These are phyloP conservation scores for Rhagologus leucostigma DNA, from an alignment of 2,113 vertebrate genomes.

Conservation along the genomic window DNA sequence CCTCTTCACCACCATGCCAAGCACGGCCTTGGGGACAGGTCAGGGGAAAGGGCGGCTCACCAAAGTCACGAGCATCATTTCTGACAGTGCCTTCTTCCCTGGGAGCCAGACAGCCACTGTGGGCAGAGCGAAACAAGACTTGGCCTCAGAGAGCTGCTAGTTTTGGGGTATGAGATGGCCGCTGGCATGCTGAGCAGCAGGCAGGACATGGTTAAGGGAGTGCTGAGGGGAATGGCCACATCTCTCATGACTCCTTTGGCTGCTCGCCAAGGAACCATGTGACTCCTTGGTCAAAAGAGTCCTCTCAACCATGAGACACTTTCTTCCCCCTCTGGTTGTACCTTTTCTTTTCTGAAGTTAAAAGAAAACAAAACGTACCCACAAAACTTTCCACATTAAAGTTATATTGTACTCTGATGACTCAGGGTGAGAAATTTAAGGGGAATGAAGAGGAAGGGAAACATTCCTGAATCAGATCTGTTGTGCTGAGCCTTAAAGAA, in stretches of 20 bases:
- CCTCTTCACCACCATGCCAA: background rate
- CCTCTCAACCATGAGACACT: constrained; percentile 60
- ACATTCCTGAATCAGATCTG: constrained; percentile 35
- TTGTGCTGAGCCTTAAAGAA: constrained; percentile 21
- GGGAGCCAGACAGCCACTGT: background rate
- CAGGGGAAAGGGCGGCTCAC: background rate
- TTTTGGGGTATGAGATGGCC: fast-evolving
- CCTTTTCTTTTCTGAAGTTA: constrained; percentile 51
- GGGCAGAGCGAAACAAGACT: fast-evolving
- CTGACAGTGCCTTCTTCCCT: background rate
- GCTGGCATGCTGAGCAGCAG: background rate
- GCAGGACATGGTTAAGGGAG: constrained; percentile 50
- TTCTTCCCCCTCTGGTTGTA: background rate
- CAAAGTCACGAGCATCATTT: fast-evolving
- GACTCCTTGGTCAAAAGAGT: constrained; percentile 59
- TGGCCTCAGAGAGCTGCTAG: background rate
- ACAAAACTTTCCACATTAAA: constrained; percentile 48
- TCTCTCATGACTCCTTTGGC: constrained; percentile 61
- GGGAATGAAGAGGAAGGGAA: constrained; percentile 15
- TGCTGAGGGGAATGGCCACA: background rate
- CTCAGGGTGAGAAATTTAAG: constrained; percentile 28
- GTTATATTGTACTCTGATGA: constrained; percentile 3
- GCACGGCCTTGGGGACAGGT: fast-evolving
- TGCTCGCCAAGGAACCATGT: constrained; percentile 25
- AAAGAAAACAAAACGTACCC: constrained; percentile 43